Conservation (phyloP, 2,113 vertebrate species). For the Prionailurus bengalensis region DNA sequence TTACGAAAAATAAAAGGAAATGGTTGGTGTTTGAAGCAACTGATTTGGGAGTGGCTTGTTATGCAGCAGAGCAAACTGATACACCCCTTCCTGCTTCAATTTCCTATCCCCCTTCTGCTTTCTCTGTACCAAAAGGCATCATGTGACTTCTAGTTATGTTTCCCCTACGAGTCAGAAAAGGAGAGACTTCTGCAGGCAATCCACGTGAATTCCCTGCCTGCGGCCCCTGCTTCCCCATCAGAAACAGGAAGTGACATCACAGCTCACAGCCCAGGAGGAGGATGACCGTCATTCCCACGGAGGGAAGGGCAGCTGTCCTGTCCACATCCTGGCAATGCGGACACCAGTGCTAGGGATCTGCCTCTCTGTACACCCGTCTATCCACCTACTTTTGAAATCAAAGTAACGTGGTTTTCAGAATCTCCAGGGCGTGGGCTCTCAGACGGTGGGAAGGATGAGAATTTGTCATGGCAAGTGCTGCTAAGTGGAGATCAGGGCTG, state of each 20-base stretch:
- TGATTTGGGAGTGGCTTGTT: neutral
- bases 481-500: neutral
- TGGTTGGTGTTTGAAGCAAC: neutral
- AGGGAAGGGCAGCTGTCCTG: neutral
- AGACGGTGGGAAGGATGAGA: neutral
- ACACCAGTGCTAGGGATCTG: rapidly evolving
- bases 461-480: neutral
- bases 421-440: neutral
- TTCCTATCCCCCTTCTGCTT: rapidly evolving
- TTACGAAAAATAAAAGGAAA: neutral
- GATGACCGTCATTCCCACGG: rapidly evolving
- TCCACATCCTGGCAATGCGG: neutral
- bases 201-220: neutral
- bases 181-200: neutral
- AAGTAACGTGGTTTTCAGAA: neutral
- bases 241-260: neutral
- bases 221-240: neutral
- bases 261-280: neutral
- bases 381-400: neutral
- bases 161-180: neutral
- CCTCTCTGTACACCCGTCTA: neutral
- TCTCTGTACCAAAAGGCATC: neutral
- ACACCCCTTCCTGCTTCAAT: too few species aligned
- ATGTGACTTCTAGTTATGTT: neutral
- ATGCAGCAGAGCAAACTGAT: neutral